Conservation (phyloP, 37 sponge, comb jelly and placozoan species). For the Chondrilla cf. caribensis region DNA sequence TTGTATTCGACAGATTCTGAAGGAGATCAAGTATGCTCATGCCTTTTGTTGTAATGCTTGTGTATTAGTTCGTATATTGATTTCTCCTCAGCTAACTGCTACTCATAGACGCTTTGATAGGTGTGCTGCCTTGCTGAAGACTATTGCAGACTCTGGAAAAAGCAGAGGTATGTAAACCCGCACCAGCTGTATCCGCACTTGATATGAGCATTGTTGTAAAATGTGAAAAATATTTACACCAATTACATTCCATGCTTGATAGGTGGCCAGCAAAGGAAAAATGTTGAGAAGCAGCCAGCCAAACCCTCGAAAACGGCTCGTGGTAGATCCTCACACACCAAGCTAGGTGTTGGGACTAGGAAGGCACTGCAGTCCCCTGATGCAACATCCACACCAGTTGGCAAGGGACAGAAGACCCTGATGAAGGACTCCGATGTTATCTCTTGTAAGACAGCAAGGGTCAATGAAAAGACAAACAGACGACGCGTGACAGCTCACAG, state of each 20-base stretch:
- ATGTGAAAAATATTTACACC: too few relatives aligned
- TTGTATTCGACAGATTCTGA: slow-evolving; percentile 64
- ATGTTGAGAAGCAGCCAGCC: too few relatives aligned
- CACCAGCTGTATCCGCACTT: too few relatives aligned
- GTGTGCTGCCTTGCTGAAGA: slow-evolving; percentile 44
- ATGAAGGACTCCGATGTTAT: background rate
- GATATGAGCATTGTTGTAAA: too few relatives aligned
- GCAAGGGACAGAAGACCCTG: background rate
- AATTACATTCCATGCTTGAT: too few relatives aligned
- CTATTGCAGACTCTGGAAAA: background rate
- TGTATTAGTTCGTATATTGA: too few relatives aligned
- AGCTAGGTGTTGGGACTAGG: too few relatives aligned
- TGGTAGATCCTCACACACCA: too few relatives aligned
- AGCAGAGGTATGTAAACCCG: background rate
- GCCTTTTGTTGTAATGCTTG: background rate
- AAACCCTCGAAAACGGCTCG: too few relatives aligned
- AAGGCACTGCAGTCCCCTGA: background rate
- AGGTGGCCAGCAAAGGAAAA: too few relatives aligned
- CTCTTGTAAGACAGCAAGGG: background rate
- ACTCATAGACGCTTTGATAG: slow-evolving; percentile 38
- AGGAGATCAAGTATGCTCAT: slow-evolving; percentile 39
- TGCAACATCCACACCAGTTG: slow-evolving; percentile 20
- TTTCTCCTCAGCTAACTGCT: background rate
- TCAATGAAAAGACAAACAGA: slow-evolving; percentile 16
- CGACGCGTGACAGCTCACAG: slow-evolving; percentile 8